A percentile compares a stretch with the other conserved stretches of the same genome.
Conservation (phyloP, 2,797 vertebrate genomes). For the Acipenser transmontanus region DNA sequence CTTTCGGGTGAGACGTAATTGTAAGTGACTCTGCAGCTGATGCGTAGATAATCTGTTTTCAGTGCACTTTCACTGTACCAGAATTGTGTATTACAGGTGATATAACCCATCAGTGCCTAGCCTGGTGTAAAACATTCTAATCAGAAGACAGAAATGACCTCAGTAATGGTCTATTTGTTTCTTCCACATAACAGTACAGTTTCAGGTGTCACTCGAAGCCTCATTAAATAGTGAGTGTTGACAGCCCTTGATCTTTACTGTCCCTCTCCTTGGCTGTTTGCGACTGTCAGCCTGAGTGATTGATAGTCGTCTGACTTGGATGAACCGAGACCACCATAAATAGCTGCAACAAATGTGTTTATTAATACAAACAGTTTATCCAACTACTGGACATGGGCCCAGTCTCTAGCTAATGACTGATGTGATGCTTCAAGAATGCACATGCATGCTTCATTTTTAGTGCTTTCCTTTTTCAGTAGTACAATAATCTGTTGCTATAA, state of each 20-base stretch:
- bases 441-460: background rate
- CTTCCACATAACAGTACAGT: background rate
- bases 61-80: too few species aligned
- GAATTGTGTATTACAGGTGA: too few species aligned
- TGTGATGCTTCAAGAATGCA: background rate
- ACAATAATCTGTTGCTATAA: slow-evolving; percentile 2
- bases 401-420: slow-evolving; percentile 10
- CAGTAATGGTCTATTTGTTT: background rate
- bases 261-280: slow-evolving; percentile 38
- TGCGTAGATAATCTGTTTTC: too few species aligned
- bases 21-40: too few species aligned
- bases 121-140: too few species aligned
- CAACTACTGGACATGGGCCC: slow-evolving; percentile 25
- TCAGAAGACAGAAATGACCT: too few species aligned
- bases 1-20: too few species aligned
- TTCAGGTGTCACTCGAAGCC: slow-evolving; percentile 4
- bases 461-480: background rate
- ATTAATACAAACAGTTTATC: slow-evolving; percentile 58
- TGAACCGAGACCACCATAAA: slow-evolving; percentile 57
- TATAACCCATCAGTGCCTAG: too few species aligned
- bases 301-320: slow-evolving; percentile 25
- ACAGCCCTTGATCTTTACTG: slow-evolving; percentile 47
- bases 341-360: slow-evolving; percentile 58
- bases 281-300: slow-evolving; percentile 46
- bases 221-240: slow-evolving; percentile 39